phyloP scores from a whole-genome alignment of 2,113 vertebrate species.

The Symphodus melops region DNA sequence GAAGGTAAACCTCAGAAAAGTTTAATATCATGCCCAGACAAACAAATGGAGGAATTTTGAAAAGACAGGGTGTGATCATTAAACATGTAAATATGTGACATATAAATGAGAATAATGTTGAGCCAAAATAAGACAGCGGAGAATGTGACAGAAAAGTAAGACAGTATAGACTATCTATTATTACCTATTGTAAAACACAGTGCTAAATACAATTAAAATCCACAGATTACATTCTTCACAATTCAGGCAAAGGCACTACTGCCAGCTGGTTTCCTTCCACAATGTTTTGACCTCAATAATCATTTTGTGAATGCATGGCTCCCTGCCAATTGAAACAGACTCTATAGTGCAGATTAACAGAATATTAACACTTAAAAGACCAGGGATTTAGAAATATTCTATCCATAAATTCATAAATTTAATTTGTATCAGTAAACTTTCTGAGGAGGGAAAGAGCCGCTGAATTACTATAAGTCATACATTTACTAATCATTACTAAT shows the following conservation, averaged over 20 bases:
- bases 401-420: too few relatives aligned
- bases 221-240: background rate
- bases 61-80: background rate
- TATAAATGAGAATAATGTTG: background rate
- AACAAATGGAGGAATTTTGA: background rate
- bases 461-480: too few relatives aligned
- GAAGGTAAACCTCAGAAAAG: constrained; percentile 81
- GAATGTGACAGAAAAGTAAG: constrained; percentile 26
- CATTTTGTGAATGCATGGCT: constrained; percentile 31
- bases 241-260: background rate
- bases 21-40: constrained; percentile 8
- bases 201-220: constrained; percentile 17
- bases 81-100: background rate
- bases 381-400: too few relatives aligned
- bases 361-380: too few relatives aligned
- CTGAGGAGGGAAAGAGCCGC: too few relatives aligned
- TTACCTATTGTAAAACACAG: background rate
- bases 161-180: background rate
- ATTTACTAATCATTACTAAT: too few relatives aligned
- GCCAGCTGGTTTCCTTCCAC: constrained; percentile 36
- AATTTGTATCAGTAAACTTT: too few relatives aligned
- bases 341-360: background rate
- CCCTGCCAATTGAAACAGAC: constrained; percentile 2
- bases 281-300: constrained; percentile 25
- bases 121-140: background rate